phyloP scores from a whole-genome alignment of 2,888 invertebrate genomes.

The Rhagium mordax region DNA sequence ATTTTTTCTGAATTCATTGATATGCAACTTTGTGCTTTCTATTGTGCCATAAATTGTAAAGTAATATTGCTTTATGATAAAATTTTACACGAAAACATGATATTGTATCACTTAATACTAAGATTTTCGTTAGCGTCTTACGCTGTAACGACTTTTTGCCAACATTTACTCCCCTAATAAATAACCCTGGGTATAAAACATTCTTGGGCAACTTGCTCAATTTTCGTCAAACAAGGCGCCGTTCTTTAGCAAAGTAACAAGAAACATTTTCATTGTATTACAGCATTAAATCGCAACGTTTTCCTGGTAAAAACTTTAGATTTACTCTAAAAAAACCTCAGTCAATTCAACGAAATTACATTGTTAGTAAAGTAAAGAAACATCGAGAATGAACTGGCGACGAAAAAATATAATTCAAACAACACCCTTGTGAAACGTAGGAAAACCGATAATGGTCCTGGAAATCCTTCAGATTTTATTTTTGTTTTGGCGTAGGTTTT shows the following conservation, averaged over 20 bases:
- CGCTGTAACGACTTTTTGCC: background rate
- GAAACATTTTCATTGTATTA: slow-evolving; percentile 12
- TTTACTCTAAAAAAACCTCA: slow-evolving; percentile 12
- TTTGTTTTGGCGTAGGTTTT: background rate
- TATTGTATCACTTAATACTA: background rate
- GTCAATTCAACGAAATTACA: slow-evolving; percentile 9
- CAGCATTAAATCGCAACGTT: slow-evolving; percentile 6
- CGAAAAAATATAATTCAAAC: slow-evolving; percentile 5
- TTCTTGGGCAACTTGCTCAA: background rate
- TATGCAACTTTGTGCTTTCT: no score
- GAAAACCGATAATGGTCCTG: background rate
- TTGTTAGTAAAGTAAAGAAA: slow-evolving; percentile 19
- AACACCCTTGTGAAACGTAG: slow-evolving; percentile 6
- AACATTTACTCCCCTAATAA: background rate
- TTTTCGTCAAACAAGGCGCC: slow-evolving; percentile 3
- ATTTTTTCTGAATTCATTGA: no score
- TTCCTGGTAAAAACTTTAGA: slow-evolving; percentile 10
- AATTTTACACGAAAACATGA: background rate
- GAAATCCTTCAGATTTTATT: background rate
- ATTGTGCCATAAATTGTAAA: background rate
- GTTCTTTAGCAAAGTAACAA: slow-evolving; percentile 2
- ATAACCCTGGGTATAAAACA: background rate
- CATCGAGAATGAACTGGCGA: background rate
- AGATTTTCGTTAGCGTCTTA: background rate
- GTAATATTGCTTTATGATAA: background rate